Evolutionary conservation across 2,888 invertebrate species (phyloP).

Genomic region (Stenichneumon culpator): DNA sequence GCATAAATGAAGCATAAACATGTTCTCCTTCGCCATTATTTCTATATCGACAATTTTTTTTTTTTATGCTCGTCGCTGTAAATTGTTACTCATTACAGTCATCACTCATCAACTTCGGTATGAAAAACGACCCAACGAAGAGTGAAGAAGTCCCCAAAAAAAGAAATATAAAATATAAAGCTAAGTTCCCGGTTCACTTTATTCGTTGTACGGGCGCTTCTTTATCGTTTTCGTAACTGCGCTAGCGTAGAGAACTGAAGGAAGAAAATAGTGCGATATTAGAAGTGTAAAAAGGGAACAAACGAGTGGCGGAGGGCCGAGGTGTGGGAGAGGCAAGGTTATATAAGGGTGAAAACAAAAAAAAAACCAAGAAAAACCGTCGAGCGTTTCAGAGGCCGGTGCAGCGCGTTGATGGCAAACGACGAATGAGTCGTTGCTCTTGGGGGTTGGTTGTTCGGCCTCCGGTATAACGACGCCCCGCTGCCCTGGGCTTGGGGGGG

Average conservation of each 20-base stretch:
- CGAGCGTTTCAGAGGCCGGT: constrained; percentile 61
- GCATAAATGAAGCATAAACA: no score
- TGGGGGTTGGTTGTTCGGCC: constrained; percentile 52
- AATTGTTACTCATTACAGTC: neutral
- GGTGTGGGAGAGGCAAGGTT: constrained; percentile 36
- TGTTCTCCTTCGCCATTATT: neutral
- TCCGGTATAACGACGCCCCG: constrained; percentile 78
- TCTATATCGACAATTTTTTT: neutral
- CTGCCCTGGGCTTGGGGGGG: constrained; percentile 57
- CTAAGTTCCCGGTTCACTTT: constrained; percentile 20
- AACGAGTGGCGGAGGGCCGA: constrained; percentile 69
- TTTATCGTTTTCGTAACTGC: constrained; percentile 62
- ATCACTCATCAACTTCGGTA: neutral
- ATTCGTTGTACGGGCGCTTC: constrained; percentile 36
- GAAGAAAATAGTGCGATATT: constrained; percentile 75
- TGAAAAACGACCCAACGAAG: neutral
- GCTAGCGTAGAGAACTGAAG: constrained; percentile 26
- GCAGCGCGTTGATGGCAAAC: constrained; percentile 77
- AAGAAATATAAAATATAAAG: constrained; percentile 35
- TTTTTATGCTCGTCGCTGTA: neutral
- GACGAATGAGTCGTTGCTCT: constrained; percentile 76
- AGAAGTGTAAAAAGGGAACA: constrained; percentile 78
- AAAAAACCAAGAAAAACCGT: neutral
- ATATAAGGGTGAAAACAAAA: neutral
- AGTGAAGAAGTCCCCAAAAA: neutral